Percentiles rank a stretch among this genome's conserved stretches.
These are phyloP conservation scores for Pomatostomus ruficeps DNA, from an alignment of 2,113 vertebrate species.

Conservation along the genomic window DNA sequence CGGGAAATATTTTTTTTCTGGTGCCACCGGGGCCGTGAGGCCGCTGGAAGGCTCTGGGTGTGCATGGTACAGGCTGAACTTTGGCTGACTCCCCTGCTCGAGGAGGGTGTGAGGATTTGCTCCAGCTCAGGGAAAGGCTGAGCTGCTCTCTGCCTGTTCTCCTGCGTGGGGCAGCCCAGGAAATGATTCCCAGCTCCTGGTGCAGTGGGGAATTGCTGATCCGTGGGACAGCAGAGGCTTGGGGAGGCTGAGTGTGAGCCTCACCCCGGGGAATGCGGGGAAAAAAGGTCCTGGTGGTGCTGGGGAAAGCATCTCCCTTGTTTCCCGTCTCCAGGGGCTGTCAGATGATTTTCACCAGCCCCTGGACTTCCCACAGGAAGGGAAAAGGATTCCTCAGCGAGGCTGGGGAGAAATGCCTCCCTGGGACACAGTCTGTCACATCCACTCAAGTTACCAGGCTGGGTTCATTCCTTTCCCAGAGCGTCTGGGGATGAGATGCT, in stretches of 20 bases:
- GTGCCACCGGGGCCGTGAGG: accelerated
- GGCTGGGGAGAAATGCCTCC: not conserved
- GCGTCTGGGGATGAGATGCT: not conserved
- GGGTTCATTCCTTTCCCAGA: not conserved
- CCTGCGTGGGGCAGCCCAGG: not conserved
- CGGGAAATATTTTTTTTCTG: not conserved
- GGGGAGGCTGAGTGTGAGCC: not conserved
- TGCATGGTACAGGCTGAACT: not conserved
- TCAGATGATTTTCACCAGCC: not conserved
- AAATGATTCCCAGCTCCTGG: not conserved
- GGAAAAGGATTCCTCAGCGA: not conserved
- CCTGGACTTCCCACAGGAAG: not conserved
- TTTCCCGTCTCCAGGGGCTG: not conserved
- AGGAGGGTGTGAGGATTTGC: not conserved
- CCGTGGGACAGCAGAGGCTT: not conserved
- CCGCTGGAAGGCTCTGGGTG: not conserved
- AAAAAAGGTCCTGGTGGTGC: not conserved
- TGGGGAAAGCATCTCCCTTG: not conserved
- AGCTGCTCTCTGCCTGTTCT: not conserved
- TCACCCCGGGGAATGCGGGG: not conserved
- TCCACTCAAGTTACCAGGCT: not conserved
- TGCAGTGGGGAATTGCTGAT: not conserved
- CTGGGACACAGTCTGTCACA: not conserved
- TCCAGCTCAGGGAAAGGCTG: not conserved
- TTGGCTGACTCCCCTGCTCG: not conserved